Evolutionary conservation across 2,113 vertebrate genomes (phyloP), one percentile per base, ranked within the genome.

Genomic region (Heterotilapia buettikoferi): DNA sequence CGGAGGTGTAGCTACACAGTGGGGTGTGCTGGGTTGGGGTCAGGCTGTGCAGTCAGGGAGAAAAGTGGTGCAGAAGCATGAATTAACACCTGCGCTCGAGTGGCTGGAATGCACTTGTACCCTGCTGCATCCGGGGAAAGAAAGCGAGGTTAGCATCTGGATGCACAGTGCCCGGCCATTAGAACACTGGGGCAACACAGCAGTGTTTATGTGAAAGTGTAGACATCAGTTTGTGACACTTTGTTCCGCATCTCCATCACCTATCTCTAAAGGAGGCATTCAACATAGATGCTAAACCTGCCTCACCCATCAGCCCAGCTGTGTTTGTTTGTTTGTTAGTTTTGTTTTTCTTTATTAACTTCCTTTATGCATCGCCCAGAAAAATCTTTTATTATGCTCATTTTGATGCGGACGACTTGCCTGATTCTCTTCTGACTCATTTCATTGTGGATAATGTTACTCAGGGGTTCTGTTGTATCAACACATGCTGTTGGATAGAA

Each of bases 41-140:
- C 90, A 84, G 86, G 82, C 57, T 85, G 89, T 81, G 88, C 84
- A 92, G 89, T 93, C 88, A 76, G 86, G 90, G 79, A 83, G 93
- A 88, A 92, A 92, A 93, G 86, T 89, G 87, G 88, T 88, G 92
- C 88, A 86, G 90, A 47, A 53, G 95, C 92, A 95, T 93, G 94
- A 95, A 96, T 95, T 92, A 96, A 92, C 95, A 96, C 94, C 95
- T 96, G 94, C 90, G 94, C 90, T 86, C 85, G 24, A 90, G 90
- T 92, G 63, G 61, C 79, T 84, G 86, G 61, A 68, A 81, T 50
- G 57, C 80, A 66, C 63, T 57, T 54, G 89, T 61, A 38, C 83
- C 90, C 89, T 84, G 86, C 86, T 88, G 85, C 78, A 92, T 80
- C 63, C 11, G 13, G 83, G 24, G 79, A 83, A 84, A 80, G 90